phyloP scores from a whole-genome alignment of 2,797 vertebrate genomes.

The Pantherophis alleghaniensis region DNA sequence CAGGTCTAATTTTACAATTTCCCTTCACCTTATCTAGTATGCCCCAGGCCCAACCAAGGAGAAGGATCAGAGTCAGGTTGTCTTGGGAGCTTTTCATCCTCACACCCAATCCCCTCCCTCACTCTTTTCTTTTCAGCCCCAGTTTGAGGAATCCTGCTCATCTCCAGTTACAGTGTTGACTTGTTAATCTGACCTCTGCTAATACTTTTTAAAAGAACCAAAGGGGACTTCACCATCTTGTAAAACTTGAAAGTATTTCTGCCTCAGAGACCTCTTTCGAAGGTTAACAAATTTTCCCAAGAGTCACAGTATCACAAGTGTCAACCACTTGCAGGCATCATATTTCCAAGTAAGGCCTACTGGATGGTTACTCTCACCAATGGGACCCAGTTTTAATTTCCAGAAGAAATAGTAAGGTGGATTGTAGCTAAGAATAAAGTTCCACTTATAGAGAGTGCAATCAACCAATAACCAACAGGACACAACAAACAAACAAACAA shows the following conservation, averaged over 20 bases:
- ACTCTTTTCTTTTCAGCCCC: conserved; percentile 60
- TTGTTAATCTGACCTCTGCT: conserved; percentile 77
- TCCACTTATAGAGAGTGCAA: not conserved
- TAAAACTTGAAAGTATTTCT: conserved; percentile 60
- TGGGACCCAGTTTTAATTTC: conserved; percentile 59
- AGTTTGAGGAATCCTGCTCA: conserved; percentile 62
- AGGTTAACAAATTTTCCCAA: conserved; percentile 64
- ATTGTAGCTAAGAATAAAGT: conserved; percentile 27
- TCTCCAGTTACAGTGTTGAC: conserved; percentile 72
- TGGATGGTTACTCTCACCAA: conserved; percentile 43
- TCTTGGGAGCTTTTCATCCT: conserved; percentile 60
- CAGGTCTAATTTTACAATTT: conserved; percentile 85
- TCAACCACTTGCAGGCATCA: conserved; percentile 65
- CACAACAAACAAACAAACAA: not conserved
- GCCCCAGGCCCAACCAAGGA: conserved; percentile 59
- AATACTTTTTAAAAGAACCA: conserved; percentile 71
- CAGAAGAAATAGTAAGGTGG: conserved; percentile 32
- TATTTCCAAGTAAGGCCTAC: conserved; percentile 65
- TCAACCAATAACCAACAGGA: not conserved
- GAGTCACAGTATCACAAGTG: conserved; percentile 64
- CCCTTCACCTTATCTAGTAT: conserved; percentile 78
- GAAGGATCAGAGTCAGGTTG: conserved; percentile 66
- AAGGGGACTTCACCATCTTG: conserved; percentile 61
- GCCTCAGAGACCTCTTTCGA: conserved; percentile 60
- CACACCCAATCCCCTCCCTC: conserved; percentile 59